Evolutionary conservation across 2,888 invertebrate species (phyloP).

Genomic region (Leuctra nigra): DNA sequence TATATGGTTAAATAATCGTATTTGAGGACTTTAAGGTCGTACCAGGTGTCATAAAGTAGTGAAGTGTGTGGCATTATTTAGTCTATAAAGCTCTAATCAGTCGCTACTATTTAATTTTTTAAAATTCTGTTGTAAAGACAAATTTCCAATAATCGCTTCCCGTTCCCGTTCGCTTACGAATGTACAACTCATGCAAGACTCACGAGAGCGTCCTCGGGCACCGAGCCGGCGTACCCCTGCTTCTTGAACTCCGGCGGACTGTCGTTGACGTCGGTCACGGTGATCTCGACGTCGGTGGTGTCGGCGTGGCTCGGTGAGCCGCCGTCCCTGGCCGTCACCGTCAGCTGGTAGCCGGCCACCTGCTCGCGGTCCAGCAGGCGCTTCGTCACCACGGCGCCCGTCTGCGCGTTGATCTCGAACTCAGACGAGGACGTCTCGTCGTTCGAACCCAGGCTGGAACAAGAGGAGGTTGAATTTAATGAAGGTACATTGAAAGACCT

Average conservation of each 20-base stretch:
- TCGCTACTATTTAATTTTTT: too few relatives aligned
- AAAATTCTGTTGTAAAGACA: too few relatives aligned
- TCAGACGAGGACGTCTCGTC: conserved; percentile 52
- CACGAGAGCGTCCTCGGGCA: conserved; percentile 82
- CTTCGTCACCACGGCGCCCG: conserved; percentile 88
- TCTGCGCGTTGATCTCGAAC: conserved; percentile 86
- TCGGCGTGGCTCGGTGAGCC: conserved; percentile 87
- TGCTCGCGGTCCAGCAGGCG: conserved; percentile 80
- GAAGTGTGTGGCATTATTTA: too few relatives aligned
- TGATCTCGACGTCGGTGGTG: conserved; percentile 92
- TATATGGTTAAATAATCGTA: too few relatives aligned
- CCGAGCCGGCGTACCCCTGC: conserved; percentile 70
- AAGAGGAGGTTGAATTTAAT: too few relatives aligned
- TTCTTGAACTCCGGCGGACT: conserved; percentile 84
- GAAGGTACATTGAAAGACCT: too few relatives aligned
- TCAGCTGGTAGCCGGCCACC: conserved; percentile 68
- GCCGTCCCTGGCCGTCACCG: conserved; percentile 89
- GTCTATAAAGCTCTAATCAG: too few relatives aligned
- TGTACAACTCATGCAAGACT: too few relatives aligned
- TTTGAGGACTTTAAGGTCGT: too few relatives aligned
- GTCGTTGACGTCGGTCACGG: conserved; percentile 93
- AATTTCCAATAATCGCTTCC: too few relatives aligned
- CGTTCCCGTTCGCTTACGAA: too few relatives aligned
- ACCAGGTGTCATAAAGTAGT: too few relatives aligned
- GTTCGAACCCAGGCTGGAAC: conserved; percentile 46